phyloP scores from a whole-genome alignment of 2,113 vertebrate species.

The Psittacara wagleri region DNA sequence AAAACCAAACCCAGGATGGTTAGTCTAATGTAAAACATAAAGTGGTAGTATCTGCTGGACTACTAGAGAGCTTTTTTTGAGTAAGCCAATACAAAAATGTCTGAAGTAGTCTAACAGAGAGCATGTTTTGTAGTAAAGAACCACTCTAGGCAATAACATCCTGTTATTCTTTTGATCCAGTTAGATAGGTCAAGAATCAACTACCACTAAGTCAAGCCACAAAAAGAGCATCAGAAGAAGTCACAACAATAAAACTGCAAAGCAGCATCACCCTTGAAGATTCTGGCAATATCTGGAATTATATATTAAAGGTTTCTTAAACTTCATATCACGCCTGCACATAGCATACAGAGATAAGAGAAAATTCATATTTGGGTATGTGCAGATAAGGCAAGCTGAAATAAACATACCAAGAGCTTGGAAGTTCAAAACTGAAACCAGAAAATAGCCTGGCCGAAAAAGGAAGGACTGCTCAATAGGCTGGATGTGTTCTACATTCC shows the following conservation, averaged over 20 bases:
- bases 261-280: background rate
- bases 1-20: background rate
- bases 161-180: conserved; percentile 46
- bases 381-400: background rate
- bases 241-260: background rate
- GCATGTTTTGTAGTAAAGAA: conserved; percentile 10
- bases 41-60: background rate
- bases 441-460: background rate
- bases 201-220: background rate
- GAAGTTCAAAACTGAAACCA: background rate
- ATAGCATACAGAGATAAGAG: background rate
- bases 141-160: conserved; percentile 33
- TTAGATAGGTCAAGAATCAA: conserved; percentile 27
- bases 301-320: background rate
- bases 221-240: background rate
- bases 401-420: background rate
- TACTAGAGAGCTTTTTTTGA: background rate
- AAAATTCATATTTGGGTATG: background rate
- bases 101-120: background rate
- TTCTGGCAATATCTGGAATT: background rate
- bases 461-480: background rate
- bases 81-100: background rate
- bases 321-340: background rate
- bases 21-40: background rate
- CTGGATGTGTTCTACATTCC: background rate